A percentile compares a stretch with the other conserved stretches of the same genome.
phyloP scores from a whole-genome alignment of 2,113 vertebrate genomes.

The Lampris incognitus region DNA sequence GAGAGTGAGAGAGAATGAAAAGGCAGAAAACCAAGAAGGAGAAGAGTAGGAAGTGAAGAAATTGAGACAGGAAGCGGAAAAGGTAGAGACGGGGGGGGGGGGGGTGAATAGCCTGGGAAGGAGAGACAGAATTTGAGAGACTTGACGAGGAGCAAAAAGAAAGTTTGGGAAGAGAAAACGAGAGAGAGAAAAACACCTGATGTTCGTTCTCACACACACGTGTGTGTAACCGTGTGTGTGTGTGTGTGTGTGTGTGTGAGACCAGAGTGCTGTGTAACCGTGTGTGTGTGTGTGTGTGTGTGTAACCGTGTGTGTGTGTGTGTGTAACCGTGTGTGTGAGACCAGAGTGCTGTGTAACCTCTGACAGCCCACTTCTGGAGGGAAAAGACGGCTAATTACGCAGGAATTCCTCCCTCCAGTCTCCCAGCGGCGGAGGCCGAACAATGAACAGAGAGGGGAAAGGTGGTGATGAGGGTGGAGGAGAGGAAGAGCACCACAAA shows the following conservation, averaged over 20 bases:
- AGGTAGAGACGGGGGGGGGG: neutral
- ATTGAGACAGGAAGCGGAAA: neutral
- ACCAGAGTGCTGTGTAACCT: neutral
- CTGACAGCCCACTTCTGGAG: conserved; percentile 14
- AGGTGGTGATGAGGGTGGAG: neutral
- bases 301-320: too few relatives aligned
- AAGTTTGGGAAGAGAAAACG: neutral
- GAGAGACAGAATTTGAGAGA: neutral
- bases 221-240: too few relatives aligned
- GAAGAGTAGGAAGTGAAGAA: too few relatives aligned
- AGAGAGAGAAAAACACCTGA: neutral
- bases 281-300: too few relatives aligned
- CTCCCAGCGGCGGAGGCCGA: conserved; percentile 14
- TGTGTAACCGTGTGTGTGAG: too few relatives aligned
- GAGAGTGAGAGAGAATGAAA: neutral
- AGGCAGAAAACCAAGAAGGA: neutral
- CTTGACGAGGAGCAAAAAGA: neutral
- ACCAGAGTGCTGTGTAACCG: neutral
- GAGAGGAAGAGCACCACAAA: conserved; percentile 1
- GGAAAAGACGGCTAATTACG: conserved; percentile 25
- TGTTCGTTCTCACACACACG: neutral
- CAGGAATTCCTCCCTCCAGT: conserved; percentile 22
- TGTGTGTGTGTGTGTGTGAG: too few relatives aligned
- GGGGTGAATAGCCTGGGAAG: neutral
- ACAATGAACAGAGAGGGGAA: conserved; percentile 28